Evolutionary conservation across 2,113 vertebrate species (phyloP).

Genomic region (Laticauda colubrina): DNA sequence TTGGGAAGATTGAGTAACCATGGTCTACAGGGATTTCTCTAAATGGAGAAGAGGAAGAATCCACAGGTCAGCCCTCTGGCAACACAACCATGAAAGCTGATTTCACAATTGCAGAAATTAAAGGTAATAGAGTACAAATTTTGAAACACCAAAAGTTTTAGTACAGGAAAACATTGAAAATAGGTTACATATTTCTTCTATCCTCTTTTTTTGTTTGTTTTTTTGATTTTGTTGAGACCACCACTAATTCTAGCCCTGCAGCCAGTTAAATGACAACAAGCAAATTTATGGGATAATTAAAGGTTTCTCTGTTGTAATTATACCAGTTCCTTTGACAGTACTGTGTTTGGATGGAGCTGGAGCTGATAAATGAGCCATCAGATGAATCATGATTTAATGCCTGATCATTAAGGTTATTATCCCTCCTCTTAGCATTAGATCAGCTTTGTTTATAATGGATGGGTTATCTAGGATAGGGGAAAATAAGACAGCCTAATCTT

Average conservation of each 20-base stretch:
- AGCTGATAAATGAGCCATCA: slow-evolving; percentile 54
- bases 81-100: background rate
- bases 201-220: background rate
- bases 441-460: slow-evolving; percentile 18
- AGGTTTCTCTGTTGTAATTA: slow-evolving; percentile 53
- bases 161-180: background rate
- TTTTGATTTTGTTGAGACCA: background rate
- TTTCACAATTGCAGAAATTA: background rate
- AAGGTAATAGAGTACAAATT: background rate
- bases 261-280: slow-evolving; percentile 31
- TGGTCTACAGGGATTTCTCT: background rate
- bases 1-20: background rate
- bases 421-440: slow-evolving; percentile 35
- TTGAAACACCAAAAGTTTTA: background rate
- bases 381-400: slow-evolving; percentile 34
- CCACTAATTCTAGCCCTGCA: slow-evolving; percentile 11
- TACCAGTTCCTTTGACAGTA: slow-evolving; percentile 33
- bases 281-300: slow-evolving; percentile 36
- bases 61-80: background rate
- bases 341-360: slow-evolving; percentile 37
- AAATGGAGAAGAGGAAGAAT: background rate
- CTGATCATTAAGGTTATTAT: slow-evolving; percentile 48
- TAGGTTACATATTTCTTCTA: background rate
- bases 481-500: slow-evolving; percentile 2
- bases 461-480: background rate